These are phyloP conservation scores for Solenodon paradoxus DNA, from an alignment of 2,113 vertebrate species.

Conservation along the genomic window DNA sequence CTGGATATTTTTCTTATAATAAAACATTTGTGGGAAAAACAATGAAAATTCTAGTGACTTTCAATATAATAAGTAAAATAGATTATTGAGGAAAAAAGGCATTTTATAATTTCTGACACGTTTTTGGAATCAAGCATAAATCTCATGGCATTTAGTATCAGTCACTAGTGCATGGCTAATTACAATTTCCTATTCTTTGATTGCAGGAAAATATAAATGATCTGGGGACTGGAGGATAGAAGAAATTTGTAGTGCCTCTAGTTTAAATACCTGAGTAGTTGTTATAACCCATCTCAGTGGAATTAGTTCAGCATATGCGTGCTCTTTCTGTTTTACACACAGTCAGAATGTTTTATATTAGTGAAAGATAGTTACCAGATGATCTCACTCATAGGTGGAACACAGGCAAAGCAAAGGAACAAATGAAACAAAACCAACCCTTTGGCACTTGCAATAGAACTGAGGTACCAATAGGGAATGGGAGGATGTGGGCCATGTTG, in stretches of 20 bases:
- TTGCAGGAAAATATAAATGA: neutral
- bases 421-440: too few species aligned
- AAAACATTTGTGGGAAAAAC: neutral
- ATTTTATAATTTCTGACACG: neutral
- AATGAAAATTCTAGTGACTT: neutral
- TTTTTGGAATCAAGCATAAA: neutral
- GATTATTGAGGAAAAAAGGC: neutral
- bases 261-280: neutral
- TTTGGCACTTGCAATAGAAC: too few species aligned
- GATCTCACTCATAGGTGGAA: too few species aligned
- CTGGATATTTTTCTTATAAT: neutral
- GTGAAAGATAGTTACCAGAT: too few species aligned
- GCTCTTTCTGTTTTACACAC: neutral
- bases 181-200: neutral
- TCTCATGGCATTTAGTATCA: neutral
- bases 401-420: too few species aligned
- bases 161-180: neutral
- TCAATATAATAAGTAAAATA: neutral
- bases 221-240: neutral
- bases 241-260: neutral
- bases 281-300: neutral
- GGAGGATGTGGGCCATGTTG: too few species aligned
- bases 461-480: too few species aligned
- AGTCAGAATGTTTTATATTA: neutral
- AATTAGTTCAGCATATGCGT: neutral